A percentile compares a stretch with the other conserved stretches of the same genome.
Conservation (phyloP, 2,888 invertebrate genomes). For the Tethea ocularis region DNA sequence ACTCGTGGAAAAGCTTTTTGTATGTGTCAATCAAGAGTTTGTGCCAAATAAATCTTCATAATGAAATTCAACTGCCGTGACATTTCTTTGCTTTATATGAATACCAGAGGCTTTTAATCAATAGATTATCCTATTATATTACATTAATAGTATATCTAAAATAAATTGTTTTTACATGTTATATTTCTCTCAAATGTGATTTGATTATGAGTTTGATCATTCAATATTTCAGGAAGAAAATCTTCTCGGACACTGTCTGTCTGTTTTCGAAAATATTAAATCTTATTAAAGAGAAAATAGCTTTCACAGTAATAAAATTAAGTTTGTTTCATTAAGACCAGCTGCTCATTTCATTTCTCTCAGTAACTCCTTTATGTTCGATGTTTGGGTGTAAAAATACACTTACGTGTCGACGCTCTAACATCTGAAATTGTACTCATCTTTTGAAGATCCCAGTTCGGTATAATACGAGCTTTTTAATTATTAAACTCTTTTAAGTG, state of each 20-base stretch:
- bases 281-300: constrained; percentile 15
- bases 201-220: background rate
- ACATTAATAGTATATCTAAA: too few relatives aligned
- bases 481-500: background rate
- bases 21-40: too few relatives aligned
- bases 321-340: constrained; percentile 50
- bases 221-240: background rate
- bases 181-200: background rate
- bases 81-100: too few relatives aligned
- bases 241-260: background rate
- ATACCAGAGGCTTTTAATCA: too few relatives aligned
- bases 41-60: too few relatives aligned
- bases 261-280: background rate
- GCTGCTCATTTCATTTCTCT: constrained; percentile 52
- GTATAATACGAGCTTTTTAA: background rate
- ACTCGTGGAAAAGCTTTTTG: too few relatives aligned
- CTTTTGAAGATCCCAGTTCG: constrained; percentile 10
- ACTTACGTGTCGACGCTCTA: constrained; percentile 55
- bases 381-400: constrained; percentile 61
- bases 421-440: constrained; percentile 24
- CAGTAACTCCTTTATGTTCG: constrained; percentile 60
- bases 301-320: constrained; percentile 36
- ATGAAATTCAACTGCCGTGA: too few relatives aligned
- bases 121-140: too few relatives aligned
- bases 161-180: too few relatives aligned